Base-by-base conservation (phyloP, 2,113 vertebrate species). In the Proterorhinus semilunaris region DNA sequence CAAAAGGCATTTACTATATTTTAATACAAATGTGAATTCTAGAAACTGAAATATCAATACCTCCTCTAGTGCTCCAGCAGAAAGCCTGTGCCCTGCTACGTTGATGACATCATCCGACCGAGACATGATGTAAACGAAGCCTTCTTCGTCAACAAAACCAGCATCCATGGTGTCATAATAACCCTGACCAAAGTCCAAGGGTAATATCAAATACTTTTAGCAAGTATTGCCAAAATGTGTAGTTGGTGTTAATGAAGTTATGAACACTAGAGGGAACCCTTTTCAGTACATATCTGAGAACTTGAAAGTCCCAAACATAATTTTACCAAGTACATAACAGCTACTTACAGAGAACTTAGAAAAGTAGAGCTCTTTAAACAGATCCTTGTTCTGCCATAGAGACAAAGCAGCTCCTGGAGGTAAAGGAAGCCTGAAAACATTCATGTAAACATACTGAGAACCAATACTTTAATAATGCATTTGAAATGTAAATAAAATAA, bases 161-260 rank as follows among this genome's bases (percentile, higher is more conserved):
- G 96, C 95, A 64, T 99, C 96, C 98, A 98, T 99, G 11, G 96
- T 98, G 85, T 99, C 96, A 10, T 99, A 99, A 72, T 95, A 99
- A 3, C 96, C 97, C 96, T 99, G 78, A 74, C 6, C 1, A 16
- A 15, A 44, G 6, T 15, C n/a, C 50, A 51, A 7, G n/a, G 13
- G 50, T 51, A 10, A n/a, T 51, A n/a, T 8, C 8, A 54, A 54
- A 17, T 21, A 21, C 6, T 53, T 17, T 8, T 6, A 53, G 51
- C 51, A 17, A 17, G n/a, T 53, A 16, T 7, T 17, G 51, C 2
- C 7, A 53, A 53, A 59, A 7, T 27, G 36, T 36, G 11, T 55
- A 55, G 21, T 21, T 21, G 21, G 21, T 21, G 21, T 21, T 27
- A 6, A 55, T 55, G 17, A 27, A 55, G 53, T 36, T 42, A 61